These are phyloP conservation scores for Cacoxenus indagator DNA, from an alignment of 2,888 invertebrate genomes.

Conservation along the genomic window DNA sequence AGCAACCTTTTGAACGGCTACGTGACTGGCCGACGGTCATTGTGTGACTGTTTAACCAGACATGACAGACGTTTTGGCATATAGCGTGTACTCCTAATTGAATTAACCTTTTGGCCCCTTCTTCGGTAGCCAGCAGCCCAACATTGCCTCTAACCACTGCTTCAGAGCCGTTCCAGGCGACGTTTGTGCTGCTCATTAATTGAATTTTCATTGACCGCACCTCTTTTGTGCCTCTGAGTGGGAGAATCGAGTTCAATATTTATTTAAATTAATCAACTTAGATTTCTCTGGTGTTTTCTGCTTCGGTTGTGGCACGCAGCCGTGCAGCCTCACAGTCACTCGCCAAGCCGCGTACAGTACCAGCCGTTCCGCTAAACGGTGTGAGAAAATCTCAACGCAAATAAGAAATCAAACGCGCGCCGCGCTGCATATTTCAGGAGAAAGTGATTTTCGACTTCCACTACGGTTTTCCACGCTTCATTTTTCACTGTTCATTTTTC, in stretches of 20 bases:
- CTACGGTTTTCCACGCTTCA: background rate
- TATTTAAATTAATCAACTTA: slow-evolving; percentile 55
- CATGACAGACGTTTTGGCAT: background rate
- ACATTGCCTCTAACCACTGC: background rate
- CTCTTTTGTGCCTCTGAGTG: slow-evolving; percentile 23
- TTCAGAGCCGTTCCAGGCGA: background rate
- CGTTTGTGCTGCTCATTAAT: slow-evolving; percentile 44
- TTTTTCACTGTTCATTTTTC: background rate
- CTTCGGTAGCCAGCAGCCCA: background rate
- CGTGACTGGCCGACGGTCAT: background rate
- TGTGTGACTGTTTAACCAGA: background rate
- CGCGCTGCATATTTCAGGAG: slow-evolving; percentile 34
- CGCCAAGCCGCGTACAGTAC: background rate
- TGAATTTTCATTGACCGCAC: slow-evolving; percentile 50
- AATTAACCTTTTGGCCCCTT: slow-evolving; percentile 55
- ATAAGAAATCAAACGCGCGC: slow-evolving; percentile 9
- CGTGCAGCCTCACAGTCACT: background rate
- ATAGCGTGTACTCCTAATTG: slow-evolving; percentile 41
- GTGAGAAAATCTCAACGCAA: background rate
- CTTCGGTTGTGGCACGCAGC: background rate
- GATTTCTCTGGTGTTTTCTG: slow-evolving; percentile 40
- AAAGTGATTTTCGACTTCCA: slow-evolving; percentile 38
- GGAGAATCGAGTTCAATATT: slow-evolving; percentile 56
- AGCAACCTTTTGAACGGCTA: background rate
- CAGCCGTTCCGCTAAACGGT: background rate